Percentiles rank a stretch among this genome's conserved stretches.
These are phyloP conservation scores for Drosophila bocki DNA, from an alignment of 1,140 invertebrate genomes.

Conservation along the genomic window DNA sequence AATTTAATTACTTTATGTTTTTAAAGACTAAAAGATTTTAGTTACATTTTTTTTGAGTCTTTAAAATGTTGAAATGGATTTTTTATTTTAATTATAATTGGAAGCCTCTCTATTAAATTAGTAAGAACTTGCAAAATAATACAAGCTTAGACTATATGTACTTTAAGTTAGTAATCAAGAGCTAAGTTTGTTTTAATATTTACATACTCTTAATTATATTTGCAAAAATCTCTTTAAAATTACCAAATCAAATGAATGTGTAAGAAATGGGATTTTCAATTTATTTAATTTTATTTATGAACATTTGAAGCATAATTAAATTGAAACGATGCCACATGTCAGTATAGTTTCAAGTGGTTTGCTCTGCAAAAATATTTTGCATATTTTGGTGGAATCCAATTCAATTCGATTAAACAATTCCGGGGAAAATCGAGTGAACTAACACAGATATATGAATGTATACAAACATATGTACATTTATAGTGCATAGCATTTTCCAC, in stretches of 20 bases:
- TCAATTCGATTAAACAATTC: slow-evolving; percentile 8
- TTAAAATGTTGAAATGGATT: too few relatives aligned
- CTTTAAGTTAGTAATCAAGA: neutral
- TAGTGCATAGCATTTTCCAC: slow-evolving; percentile 18
- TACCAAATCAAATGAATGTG: neutral
- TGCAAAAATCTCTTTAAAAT: neutral
- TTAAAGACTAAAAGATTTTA: too few relatives aligned
- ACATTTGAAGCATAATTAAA: slow-evolving; percentile 8
- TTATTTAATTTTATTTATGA: neutral
- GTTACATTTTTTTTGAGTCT: too few relatives aligned
- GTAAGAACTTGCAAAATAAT: too few relatives aligned
- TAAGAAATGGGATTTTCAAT: neutral
- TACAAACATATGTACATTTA: neutral
- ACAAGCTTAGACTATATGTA: too few relatives aligned
- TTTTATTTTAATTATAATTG: too few relatives aligned
- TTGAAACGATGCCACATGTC: neutral
- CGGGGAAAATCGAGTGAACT: slow-evolving; percentile 1
- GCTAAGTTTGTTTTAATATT: neutral
- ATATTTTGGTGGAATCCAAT: slow-evolving; percentile 7
- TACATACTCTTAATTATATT: neutral
- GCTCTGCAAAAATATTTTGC: neutral
- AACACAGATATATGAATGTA: neutral
- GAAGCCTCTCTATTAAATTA: too few relatives aligned
- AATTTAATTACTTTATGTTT: too few relatives aligned
- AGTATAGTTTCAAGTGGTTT: neutral